These are phyloP conservation scores for Polymixis flavicincta DNA, from an alignment of 2,888 invertebrate genomes.

Conservation along the genomic window DNA sequence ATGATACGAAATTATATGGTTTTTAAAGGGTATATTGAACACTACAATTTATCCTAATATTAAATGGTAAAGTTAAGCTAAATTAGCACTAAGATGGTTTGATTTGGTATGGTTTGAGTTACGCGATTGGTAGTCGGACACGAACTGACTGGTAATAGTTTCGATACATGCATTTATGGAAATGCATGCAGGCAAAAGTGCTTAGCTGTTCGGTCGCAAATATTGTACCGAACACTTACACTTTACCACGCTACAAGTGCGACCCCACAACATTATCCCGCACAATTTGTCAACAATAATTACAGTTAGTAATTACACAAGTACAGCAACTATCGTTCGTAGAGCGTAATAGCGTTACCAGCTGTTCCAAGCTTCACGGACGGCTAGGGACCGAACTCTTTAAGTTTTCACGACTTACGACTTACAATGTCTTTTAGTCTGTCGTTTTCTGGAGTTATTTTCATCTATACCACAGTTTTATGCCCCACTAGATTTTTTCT, in stretches of 20 bases:
- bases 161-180: no score
- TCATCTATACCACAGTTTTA: neutral
- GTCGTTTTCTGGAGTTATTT: neutral
- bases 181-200: no score
- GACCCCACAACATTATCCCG: conserved; percentile 53
- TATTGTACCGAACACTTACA: no score
- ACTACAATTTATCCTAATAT: no score
- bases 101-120: no score
- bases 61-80: no score
- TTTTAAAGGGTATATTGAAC: no score
- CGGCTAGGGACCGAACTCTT: conserved; percentile 2
- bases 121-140: no score
- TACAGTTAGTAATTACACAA: conserved; percentile 70
- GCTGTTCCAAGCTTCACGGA: conserved; percentile 41
- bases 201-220: no score
- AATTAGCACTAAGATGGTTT: no score
- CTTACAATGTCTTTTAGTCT: neutral
- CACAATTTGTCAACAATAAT: conserved; percentile 76
- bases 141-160: no score
- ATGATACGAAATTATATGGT: no score
- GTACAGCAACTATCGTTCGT: conserved; percentile 66
- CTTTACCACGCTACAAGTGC: conserved; percentile 8
- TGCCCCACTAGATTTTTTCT: neutral
- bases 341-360: conserved; percentile 63
- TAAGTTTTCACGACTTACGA: conserved; percentile 13